Conservation (phyloP, 2,888 invertebrate genomes). For the Harpalus rubripes region DNA sequence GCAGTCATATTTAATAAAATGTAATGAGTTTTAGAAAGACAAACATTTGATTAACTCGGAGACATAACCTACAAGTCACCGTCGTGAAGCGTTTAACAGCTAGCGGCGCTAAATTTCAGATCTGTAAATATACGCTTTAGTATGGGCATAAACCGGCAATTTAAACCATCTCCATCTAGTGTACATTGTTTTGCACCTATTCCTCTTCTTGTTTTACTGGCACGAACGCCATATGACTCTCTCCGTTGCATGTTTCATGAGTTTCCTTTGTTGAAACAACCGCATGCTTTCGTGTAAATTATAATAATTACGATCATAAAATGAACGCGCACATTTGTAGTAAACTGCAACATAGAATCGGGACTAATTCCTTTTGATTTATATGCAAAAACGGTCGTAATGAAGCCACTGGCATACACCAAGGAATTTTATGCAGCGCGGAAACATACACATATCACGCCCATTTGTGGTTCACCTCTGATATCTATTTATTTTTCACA, state of each 20-base stretch:
- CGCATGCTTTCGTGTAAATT: conserved; percentile 56
- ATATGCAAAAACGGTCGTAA: conserved; percentile 41
- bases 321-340: conserved; percentile 57
- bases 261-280: conserved; percentile 57
- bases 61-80: not conserved
- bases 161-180: conserved; percentile 46
- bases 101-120: conserved; percentile 33
- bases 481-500: not conserved
- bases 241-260: conserved; percentile 32
- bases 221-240: not conserved
- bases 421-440: not conserved
- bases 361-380: conserved; percentile 57
- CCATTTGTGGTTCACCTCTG: not conserved
- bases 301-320: conserved; percentile 62
- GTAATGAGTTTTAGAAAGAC: conserved; percentile 25
- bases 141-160: conserved; percentile 50
- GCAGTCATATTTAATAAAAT: conserved; percentile 31
- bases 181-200: conserved; percentile 52
- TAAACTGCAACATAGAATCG: conserved; percentile 49
- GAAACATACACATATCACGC: not conserved
- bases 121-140: conserved; percentile 49
- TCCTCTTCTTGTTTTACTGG: conserved; percentile 23
- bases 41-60: conserved; percentile 12
- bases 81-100: not conserved
- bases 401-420: conserved; percentile 22